Conservation (phyloP, 1,140 invertebrate species). For the Pseudomyrmex flavicornis region DNA sequence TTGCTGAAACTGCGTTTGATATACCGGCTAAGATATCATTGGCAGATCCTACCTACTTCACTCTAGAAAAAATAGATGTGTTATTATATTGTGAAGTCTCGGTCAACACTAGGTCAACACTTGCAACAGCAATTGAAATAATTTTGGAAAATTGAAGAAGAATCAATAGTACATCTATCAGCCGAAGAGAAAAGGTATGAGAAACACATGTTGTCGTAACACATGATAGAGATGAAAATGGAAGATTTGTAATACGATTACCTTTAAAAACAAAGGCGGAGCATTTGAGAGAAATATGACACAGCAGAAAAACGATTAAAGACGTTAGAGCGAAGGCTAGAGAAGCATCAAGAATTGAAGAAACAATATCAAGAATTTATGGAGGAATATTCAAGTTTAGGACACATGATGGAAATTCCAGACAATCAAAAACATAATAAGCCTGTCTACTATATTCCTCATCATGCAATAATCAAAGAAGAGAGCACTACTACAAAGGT, state of each 20-base stretch:
- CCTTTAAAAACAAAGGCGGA: not conserved
- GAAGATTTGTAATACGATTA: not conserved
- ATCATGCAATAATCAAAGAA: conserved; percentile 14
- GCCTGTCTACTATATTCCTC: not conserved
- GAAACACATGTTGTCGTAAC: not conserved
- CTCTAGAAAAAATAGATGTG: not conserved
- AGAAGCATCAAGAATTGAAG: not conserved
- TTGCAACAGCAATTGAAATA: not conserved
- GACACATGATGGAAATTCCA: not conserved
- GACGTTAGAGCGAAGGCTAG: not conserved
- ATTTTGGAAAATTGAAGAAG: not conserved
- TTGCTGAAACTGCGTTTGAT: not conserved
- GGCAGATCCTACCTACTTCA: not conserved
- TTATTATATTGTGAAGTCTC: not conserved
- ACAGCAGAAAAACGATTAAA: not conserved
- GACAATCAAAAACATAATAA: accelerated
- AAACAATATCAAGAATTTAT: not conserved
- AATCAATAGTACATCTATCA: accelerated
- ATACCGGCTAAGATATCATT: not conserved
- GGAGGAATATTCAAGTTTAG: not conserved
- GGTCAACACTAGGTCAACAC: not conserved
- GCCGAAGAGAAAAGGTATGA: not conserved
- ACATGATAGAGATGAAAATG: not conserved
- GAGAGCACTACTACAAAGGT: not conserved
- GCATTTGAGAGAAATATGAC: not conserved